A percentile compares a stretch with the other conserved stretches of the same genome.
Conservation (phyloP, 2,113 vertebrate genomes). For the Vireo altiloquus region DNA sequence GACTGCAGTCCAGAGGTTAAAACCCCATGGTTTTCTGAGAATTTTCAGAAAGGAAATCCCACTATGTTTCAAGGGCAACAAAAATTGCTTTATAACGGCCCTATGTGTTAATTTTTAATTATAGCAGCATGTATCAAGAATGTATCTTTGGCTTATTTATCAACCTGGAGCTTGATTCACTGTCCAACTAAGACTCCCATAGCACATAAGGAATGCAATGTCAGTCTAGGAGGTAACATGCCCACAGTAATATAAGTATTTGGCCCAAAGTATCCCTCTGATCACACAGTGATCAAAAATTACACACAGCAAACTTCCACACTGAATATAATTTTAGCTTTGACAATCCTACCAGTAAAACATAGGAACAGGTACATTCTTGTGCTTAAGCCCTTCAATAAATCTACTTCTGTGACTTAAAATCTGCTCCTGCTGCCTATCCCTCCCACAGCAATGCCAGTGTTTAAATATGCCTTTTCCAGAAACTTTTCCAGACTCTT, state of each 20-base stretch:
- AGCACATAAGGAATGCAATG: background rate
- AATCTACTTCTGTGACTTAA: background rate
- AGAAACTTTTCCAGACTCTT: background rate
- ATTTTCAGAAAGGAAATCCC: background rate
- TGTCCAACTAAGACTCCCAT: background rate
- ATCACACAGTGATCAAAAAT: background rate
- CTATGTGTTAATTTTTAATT: background rate
- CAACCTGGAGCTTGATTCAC: background rate
- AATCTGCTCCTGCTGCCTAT: background rate
- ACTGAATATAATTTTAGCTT: background rate
- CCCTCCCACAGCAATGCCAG: background rate
- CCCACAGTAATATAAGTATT: background rate
- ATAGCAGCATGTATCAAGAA: background rate
- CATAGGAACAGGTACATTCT: background rate
- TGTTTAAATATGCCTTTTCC: background rate
- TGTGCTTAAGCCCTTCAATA: background rate
- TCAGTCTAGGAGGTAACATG: background rate
- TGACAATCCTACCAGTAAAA: background rate
- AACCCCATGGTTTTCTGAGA: background rate
- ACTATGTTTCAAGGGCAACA: background rate
- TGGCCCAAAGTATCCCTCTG: background rate
- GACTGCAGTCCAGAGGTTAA: constrained; percentile 7
- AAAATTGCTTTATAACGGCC: background rate
- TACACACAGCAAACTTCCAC: background rate
- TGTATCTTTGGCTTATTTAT: background rate